Evolutionary conservation across 2,797 vertebrate species (phyloP), one percentile per base, ranked within the genome.

Genomic region (Arrhamphus sclerolepis): DNA sequence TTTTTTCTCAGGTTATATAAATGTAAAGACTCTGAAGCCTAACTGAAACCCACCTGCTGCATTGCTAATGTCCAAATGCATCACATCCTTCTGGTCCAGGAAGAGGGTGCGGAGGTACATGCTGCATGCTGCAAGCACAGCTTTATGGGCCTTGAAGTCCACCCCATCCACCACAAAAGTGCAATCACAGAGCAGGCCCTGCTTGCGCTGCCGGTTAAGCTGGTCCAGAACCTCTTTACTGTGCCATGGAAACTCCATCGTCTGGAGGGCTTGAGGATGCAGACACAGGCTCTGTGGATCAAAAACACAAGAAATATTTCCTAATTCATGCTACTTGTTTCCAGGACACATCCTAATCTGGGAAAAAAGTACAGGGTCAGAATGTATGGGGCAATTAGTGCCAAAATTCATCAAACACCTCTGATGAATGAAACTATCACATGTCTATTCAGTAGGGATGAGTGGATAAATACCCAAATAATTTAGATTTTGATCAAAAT

Each of bases 211-310:
- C 64, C 93, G 93, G 86, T 98, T 96, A 18, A 99, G 92, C 90
- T 97, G 96, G 73, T 96, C 95, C 87, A 98, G 87, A 70, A 98
- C 96, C 3, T 95, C 96, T 24, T 86, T 92, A 75, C 96, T 97
- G 91, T 99, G 97, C 94, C 97, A 97, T 0, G 97, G 97, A 82
- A 99, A 98, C 88, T 99, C 97, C 97, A 99, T 98, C 50, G 73
- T 88, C 42, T 48, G 44, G 16, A n/a, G 84, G 41, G 70, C 2
- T 18, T 8, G 24, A 20, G 38, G 56, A 38, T 2, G 13, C 17
- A 28, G 54, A 40, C 6, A 47, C 46, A 16, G 41, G 38, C 34
- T 70, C 64, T 70, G 51, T n/a, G 41, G 19, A 42, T 21, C 29
- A 52, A 19, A 54, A 1, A 2, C 8, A 43, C 6, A 41, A 31